phyloP scores from a whole-genome alignment of 2,888 invertebrate genomes.

The Disparrhopalites patrizii region DNA sequence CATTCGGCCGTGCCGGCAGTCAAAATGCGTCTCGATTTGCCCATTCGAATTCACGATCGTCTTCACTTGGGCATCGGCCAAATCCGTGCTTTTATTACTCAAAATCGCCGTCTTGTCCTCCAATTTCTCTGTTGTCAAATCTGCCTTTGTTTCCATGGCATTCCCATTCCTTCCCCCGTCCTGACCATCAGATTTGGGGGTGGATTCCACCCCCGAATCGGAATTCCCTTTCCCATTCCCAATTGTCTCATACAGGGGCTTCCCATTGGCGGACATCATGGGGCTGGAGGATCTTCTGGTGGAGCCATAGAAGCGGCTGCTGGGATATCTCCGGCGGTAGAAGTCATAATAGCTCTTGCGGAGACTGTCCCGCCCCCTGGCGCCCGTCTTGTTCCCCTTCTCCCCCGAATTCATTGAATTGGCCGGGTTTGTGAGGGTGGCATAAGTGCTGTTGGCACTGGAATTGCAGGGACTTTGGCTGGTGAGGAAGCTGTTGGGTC shows the following conservation, averaged over 20 bases:
- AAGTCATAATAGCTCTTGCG: constrained; percentile 40
- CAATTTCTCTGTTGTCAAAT: constrained; percentile 7
- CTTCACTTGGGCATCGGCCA: constrained; percentile 41
- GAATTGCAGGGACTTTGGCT: constrained; percentile 40
- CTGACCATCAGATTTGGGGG: neutral
- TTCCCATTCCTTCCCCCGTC: neutral
- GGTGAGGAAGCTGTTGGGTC: constrained; percentile 25
- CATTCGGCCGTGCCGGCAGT: constrained; percentile 21
- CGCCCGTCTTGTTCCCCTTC: neutral
- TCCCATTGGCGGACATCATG: constrained; percentile 6
- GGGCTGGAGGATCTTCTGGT: neutral
- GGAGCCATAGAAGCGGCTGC: constrained; percentile 25
- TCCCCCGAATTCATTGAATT: neutral
- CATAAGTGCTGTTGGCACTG: constrained; percentile 19
- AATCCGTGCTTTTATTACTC: too few species aligned
- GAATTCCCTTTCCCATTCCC: constrained; percentile 2
- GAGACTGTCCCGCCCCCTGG: constrained; percentile 24
- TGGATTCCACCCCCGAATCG: too few species aligned
- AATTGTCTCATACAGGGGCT: constrained; percentile 11
- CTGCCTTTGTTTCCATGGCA: constrained; percentile 29
- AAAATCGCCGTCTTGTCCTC: neutral
- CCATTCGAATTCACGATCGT: constrained; percentile 41
- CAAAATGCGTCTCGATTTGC: constrained; percentile 41
- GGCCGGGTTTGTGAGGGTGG: constrained; percentile 12
- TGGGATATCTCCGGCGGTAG: constrained; percentile 40